phyloP scores from a whole-genome alignment of 2,888 invertebrate genomes.

The Sesia apiformis region DNA sequence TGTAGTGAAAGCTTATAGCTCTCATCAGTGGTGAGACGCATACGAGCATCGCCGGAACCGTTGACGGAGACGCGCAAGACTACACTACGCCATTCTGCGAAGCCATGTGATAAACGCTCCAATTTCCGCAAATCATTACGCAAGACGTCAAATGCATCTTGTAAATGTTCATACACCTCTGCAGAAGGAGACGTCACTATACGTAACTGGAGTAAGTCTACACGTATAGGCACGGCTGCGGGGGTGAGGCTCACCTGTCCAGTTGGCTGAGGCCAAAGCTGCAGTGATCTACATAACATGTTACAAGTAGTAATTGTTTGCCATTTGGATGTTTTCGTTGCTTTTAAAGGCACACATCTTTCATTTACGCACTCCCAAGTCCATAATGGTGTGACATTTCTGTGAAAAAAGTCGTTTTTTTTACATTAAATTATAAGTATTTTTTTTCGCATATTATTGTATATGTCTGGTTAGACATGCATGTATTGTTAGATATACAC shows the following conservation, averaged over 20 bases:
- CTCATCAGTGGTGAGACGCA: constrained; percentile 80
- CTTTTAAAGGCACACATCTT: constrained; percentile 76
- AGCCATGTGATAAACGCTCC: constrained; percentile 38
- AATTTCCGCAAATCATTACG: constrained; percentile 54
- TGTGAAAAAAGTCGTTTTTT: no score
- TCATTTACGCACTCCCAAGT: constrained; percentile 82
- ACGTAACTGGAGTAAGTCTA: constrained; percentile 65
- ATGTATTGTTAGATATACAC: no score
- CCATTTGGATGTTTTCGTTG: constrained; percentile 34
- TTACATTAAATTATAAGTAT: no score
- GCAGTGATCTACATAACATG: constrained; percentile 80
- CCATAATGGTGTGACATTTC: constrained; percentile 70
- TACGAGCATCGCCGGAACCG: constrained; percentile 57
- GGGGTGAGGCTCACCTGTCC: constrained; percentile 77
- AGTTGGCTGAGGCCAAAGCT: constrained; percentile 86
- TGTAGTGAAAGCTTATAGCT: constrained; percentile 78
- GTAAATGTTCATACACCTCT: constrained; percentile 39
- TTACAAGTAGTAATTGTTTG: constrained; percentile 81
- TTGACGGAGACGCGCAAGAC: constrained; percentile 61
- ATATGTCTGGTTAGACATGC: no score
- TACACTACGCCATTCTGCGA: constrained; percentile 52
- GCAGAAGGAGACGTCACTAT: constrained; percentile 35
- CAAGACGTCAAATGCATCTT: constrained; percentile 60
- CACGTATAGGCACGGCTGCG: constrained; percentile 75
- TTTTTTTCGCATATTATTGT: no score